Evolutionary conservation across 2,797 vertebrate genomes (phyloP), one percentile per base, ranked within the genome.

Genomic region (Pangasius macronema): DNA sequence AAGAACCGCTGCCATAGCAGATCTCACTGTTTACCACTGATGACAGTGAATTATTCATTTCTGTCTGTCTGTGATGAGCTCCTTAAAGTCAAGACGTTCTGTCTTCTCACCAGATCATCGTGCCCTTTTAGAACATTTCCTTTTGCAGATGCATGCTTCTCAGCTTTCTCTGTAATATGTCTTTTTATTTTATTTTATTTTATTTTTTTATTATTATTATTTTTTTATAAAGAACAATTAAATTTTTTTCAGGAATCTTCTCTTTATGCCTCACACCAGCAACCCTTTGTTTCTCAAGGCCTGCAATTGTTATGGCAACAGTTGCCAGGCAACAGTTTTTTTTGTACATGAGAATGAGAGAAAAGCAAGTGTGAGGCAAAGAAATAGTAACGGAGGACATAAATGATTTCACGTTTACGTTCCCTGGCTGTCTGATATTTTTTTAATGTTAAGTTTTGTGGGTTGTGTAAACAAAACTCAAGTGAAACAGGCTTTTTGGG

Each of bases 251-350:
- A 51, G 65, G 65, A 80, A 72, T 84, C 57, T 68, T 89, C 63
- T 83, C 59, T 87, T 86, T 59, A 73, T 57, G 53, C 63, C 82
- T 87, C n/a, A 39, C 33, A 77, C 87, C 76, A 88, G 80, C 61
- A 80, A 59, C 83, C 61, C 85, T 89, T 89, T 90, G 82, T 90
- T 90, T 87, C 88, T 89, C 42, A 90, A 93, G 91, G 94, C 86
- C 73, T 61, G 84, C 55, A 70, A 93, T 95, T 90, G 82, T 93
- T 92, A 90, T 93, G 89, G 92, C 36, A 84, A 94, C 94, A 22
- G 94, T 95, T 94, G 91, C 94, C 89, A 93, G 88, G 95, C 85
- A 89, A 90, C 87, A 46, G 36, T 16, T 30, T 33, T 14, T 65
- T 27, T 46, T 80, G 1, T 30, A 75, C 5, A 63, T 30, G 59